Conservation (phyloP, 2,888 invertebrate species). For the Ariolimax columbianus region DNA sequence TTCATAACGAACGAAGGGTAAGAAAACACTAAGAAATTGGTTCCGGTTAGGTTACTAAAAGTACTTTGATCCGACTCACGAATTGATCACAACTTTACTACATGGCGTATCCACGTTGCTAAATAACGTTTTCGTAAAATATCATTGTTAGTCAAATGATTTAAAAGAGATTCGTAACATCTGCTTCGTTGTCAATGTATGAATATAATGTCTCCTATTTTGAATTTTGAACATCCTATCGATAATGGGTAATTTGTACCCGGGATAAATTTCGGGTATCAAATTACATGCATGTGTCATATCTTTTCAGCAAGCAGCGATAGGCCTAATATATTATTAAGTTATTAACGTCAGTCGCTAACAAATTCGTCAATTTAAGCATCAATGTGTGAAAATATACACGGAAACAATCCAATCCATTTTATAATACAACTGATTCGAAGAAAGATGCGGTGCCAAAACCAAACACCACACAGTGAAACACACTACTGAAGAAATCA, state of each 20-base stretch:
- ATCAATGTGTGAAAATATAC: not conserved
- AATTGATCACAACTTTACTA: not conserved
- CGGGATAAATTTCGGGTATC: conserved; percentile 32
- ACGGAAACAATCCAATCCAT: not conserved
- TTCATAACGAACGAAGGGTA: not conserved
- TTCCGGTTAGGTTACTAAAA: no score
- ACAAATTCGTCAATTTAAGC: not conserved
- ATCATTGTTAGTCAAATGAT: no score
- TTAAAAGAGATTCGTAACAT: no score
- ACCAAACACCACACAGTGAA: not conserved
- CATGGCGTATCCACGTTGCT: not conserved
- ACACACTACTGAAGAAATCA: not conserved
- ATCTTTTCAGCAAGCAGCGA: not conserved
- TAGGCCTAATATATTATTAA: not conserved
- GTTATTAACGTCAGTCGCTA: not conserved
- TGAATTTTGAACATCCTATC: conserved; percentile 11
- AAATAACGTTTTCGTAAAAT: no score
- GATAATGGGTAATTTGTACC: conserved; percentile 38
- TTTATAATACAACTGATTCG: not conserved
- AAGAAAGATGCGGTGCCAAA: not conserved
- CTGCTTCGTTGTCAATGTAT: no score
- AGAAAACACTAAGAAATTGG: no score
- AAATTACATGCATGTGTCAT: conserved; percentile 32
- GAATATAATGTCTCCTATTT: not conserved
- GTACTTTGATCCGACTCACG: no score